Conservation (phyloP, 64 coral and sea anemone species). For the Stichodactyla mertensii region DNA sequence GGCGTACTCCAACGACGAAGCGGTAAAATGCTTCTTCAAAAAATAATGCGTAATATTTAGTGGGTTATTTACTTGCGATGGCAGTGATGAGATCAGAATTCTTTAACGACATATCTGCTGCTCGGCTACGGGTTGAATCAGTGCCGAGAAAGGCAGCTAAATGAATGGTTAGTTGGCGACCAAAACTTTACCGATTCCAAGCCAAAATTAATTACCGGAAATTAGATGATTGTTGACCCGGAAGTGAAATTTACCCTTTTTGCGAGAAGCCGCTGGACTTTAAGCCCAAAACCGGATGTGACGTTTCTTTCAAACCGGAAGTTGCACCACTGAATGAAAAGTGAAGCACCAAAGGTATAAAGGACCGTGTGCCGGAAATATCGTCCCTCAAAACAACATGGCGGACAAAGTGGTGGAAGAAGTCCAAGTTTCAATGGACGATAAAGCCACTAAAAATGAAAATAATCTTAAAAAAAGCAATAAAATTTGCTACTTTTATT, state of each 20-base stretch:
- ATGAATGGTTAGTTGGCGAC: neutral
- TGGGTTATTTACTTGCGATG: constrained; percentile 8
- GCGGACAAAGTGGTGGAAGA: neutral
- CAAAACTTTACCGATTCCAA: neutral
- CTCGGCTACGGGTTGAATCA: constrained; percentile 7
- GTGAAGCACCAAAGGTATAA: neutral
- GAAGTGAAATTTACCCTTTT: neutral
- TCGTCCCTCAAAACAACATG: constrained; percentile 28
- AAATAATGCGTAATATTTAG: neutral
- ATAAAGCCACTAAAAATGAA: neutral
- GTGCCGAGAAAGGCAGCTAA: neutral
- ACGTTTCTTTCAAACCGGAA: neutral
- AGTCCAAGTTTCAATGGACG: neutral
- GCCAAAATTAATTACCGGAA: constrained; percentile 16
- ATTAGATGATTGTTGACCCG: constrained; percentile 13
- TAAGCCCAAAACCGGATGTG: constrained; percentile 2
- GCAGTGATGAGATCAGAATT: constrained; percentile 10
- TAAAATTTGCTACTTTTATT: constrained; percentile 54
- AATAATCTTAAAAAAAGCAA: neutral
- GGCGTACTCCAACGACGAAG: neutral
- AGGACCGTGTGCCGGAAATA: neutral
- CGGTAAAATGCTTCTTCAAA: neutral
- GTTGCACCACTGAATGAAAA: neutral
- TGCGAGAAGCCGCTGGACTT: neutral
- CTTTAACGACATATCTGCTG: neutral